Conservation (phyloP, 2,113 vertebrate species). For the Thunnus maccoyii region DNA sequence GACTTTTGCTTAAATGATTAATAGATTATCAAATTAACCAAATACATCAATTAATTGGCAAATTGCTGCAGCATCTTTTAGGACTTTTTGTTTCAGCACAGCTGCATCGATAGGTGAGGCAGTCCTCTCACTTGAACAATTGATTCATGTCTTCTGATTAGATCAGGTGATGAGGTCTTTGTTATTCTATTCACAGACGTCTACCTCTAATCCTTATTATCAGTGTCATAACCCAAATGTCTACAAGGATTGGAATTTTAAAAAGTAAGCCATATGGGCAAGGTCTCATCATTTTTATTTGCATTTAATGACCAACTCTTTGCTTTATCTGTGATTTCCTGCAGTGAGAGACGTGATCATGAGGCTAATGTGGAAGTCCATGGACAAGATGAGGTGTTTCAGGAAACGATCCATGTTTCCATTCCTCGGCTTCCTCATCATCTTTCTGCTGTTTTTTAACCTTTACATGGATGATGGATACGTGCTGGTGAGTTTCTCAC, state of each 20-base stretch:
- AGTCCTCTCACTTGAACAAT: not conserved
- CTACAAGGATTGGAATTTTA: not conserved
- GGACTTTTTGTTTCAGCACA: no score
- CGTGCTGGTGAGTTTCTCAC: constrained; percentile 88
- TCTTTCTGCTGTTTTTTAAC: constrained; percentile 94
- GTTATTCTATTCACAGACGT: not conserved
- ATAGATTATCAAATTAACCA: no score
- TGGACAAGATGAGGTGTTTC: constrained; percentile 97
- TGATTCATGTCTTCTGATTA: not conserved
- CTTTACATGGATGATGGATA: constrained; percentile 95
- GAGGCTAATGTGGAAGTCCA: constrained; percentile 86
- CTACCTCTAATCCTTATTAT: constrained; percentile 13
- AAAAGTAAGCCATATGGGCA: not conserved
- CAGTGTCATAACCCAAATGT: constrained; percentile 6
- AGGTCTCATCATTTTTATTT: constrained; percentile 2
- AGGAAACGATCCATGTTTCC: constrained; percentile 93
- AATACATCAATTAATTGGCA: no score
- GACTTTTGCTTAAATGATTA: no score
- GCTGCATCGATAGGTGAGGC: no score
- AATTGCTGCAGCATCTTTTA: no score
- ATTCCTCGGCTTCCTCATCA: constrained; percentile 91
- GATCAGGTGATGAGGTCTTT: constrained; percentile 17
- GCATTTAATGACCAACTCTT: not conserved
- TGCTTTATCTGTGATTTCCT: constrained; percentile 54
- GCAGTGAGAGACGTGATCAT: constrained; percentile 75